Evolutionary conservation across 2,797 vertebrate genomes (phyloP).

Genomic region (Mus spretus): DNA sequence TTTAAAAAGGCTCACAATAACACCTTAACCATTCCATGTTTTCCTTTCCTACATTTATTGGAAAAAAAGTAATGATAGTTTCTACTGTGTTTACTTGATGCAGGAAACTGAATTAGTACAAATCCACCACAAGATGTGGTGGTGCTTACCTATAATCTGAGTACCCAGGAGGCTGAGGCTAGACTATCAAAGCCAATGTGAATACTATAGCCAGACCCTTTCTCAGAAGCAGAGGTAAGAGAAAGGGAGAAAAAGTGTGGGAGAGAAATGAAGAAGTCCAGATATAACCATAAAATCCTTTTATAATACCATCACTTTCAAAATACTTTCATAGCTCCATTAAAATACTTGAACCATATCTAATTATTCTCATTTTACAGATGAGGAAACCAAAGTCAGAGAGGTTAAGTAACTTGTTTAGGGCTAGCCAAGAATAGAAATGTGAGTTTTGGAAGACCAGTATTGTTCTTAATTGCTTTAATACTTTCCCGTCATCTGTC

Average conservation of each 20-base stretch:
- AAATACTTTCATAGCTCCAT: slow-evolving; percentile 22
- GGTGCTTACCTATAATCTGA: neutral
- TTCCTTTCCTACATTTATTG: slow-evolving; percentile 7
- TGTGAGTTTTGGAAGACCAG: neutral
- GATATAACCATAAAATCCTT: slow-evolving; percentile 5
- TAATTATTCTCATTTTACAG: slow-evolving; percentile 32
- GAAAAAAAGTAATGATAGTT: neutral
- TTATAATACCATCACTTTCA: slow-evolving; percentile 33
- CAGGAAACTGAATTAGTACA: neutral
- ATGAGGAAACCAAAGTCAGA: slow-evolving; percentile 41
- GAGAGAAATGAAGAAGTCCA: neutral
- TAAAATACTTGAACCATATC: slow-evolving; percentile 48
- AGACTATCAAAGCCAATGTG: neutral
- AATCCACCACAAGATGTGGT: neutral
- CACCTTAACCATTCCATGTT: neutral
- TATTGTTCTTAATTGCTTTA: slow-evolving; percentile 16
- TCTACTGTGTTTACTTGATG: neutral
- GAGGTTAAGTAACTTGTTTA: slow-evolving; percentile 8
- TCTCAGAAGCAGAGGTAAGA: neutral
- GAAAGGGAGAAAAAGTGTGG: too few species aligned
- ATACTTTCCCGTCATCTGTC: neutral
- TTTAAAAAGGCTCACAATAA: neutral
- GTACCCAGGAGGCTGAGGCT: neutral
- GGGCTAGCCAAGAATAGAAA: slow-evolving; percentile 14
- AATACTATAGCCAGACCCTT: neutral